Evolutionary conservation across 2,888 invertebrate species (phyloP), one percentile per base, ranked within the genome.

Genomic region (Gastracanthus pulcherrimus): DNA sequence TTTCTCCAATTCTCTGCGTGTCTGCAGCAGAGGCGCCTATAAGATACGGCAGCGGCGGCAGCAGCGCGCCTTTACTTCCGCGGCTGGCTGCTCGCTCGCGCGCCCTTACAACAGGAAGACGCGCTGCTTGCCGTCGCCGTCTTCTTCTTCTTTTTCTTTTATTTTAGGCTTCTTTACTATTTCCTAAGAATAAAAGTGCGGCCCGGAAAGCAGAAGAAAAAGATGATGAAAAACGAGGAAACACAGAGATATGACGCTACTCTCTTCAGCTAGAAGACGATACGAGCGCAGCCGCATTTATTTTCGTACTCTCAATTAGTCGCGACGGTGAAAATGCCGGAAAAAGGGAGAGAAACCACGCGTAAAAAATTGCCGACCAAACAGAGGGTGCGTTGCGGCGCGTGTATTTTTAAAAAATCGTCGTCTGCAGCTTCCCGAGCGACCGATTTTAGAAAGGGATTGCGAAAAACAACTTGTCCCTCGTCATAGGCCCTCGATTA

Each of bases 341-440:
- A 81, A 82, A 83, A 85, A 83, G 83, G 85, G 80, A 82, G 83
- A 84, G 80, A 82, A 83, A 75, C 80, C 74, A 81, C 80, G 77
- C 78, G 66, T 72, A 71, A 64, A 74, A 77, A 62, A 77, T 55
- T 41, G 76, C 31, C 41, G n/a, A 34, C 34, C 31, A 19, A 29
- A 41, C 3, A 38, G 19, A 58, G 71, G 26, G 70, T 26, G 38
- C 16, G 13, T n/a, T n/a, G n/a, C n/a, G n/a, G n/a, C n/a, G 48
- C 34, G 34, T 62, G 38, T 71, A 45, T 62, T 74, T 74, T 74
- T 26, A 74, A 74, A 45, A 38, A 72, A 29, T 51, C 31, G 13
- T 48, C 31, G n/a, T n/a, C n/a, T n/a, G n/a, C n/a, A n/a, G n/a
- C n/a, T n/a, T n/a, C n/a, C n/a, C n/a, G n/a, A n/a, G n/a, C n/a